phyloP scores from a whole-genome alignment of 2,888 invertebrate genomes.

The Oxycera nigricornis region DNA sequence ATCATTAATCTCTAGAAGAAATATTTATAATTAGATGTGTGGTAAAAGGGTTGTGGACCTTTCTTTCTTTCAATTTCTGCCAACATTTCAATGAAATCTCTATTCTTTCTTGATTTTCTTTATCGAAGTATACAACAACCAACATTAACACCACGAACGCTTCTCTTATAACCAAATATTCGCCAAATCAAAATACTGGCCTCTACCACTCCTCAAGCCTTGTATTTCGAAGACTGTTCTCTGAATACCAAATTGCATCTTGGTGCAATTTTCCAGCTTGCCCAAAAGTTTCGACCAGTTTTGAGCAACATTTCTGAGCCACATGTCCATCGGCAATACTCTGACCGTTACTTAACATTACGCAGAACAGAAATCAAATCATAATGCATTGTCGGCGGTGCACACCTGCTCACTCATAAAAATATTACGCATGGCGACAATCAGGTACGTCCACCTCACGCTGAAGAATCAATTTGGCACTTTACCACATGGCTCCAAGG shows the following conservation, averaged over 20 bases:
- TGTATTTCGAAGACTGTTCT: not conserved
- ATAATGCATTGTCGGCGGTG: not conserved
- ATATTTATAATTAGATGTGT: no score
- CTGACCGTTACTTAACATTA: slow-evolving; percentile 7
- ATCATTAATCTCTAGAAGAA: not conserved
- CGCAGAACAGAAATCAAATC: slow-evolving; percentile 13
- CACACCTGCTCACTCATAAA: slow-evolving; percentile 1
- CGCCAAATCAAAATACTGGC: not conserved
- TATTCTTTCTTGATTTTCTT: no score
- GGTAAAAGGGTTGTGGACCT: no score
- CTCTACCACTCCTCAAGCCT: not conserved
- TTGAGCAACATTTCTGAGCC: not conserved
- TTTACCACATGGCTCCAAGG: not conserved
- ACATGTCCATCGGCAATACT: not conserved
- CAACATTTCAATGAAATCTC: no score
- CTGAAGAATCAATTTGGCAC: not conserved
- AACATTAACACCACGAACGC: no score
- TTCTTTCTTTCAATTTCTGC: no score
- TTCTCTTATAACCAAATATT: no score
- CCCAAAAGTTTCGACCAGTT: not conserved
- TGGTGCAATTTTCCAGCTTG: not conserved
- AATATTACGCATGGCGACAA: not conserved
- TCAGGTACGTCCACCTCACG: not conserved
- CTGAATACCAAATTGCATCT: not conserved
- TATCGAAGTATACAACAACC: no score